Conservation (phyloP, 2,113 vertebrate genomes). For the Oxyruncus cristatus region DNA sequence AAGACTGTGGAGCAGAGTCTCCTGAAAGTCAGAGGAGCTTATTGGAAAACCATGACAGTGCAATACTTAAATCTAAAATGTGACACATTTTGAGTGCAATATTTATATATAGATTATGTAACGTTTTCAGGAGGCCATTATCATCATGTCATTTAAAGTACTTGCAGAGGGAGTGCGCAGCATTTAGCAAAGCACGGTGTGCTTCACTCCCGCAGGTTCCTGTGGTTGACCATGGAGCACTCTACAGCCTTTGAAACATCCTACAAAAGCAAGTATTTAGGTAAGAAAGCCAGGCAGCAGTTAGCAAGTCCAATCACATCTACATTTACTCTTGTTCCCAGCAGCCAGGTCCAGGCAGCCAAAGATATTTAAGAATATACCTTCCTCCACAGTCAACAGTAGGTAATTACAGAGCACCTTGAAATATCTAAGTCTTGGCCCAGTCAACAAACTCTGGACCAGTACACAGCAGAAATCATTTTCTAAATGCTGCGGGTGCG, state of each 20-base stretch:
- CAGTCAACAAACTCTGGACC: background rate
- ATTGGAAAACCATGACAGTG: background rate
- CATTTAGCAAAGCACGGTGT: background rate
- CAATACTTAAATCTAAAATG: background rate
- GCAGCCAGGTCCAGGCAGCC: background rate
- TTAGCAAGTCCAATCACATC: background rate
- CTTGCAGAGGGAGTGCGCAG: background rate
- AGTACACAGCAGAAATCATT: background rate
- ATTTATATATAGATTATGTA: background rate
- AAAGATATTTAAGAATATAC: background rate
- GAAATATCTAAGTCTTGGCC: background rate
- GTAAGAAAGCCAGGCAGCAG: background rate
- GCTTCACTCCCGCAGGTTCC: background rate
- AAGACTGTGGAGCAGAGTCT: background rate
- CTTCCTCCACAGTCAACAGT: background rate
- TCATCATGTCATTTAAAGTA: background rate
- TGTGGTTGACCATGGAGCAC: background rate
- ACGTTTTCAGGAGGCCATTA: background rate
- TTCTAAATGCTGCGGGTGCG: fast-evolving
- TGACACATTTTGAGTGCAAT: background rate
- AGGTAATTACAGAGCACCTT: background rate
- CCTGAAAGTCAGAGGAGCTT: background rate
- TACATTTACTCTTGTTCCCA: background rate
- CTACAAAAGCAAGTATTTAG: background rate
- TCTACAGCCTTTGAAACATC: background rate